Evolutionary conservation across 37 sponge, comb jelly and placozoan genomes (phyloP).

Genomic region (Beroe forskalii): DNA sequence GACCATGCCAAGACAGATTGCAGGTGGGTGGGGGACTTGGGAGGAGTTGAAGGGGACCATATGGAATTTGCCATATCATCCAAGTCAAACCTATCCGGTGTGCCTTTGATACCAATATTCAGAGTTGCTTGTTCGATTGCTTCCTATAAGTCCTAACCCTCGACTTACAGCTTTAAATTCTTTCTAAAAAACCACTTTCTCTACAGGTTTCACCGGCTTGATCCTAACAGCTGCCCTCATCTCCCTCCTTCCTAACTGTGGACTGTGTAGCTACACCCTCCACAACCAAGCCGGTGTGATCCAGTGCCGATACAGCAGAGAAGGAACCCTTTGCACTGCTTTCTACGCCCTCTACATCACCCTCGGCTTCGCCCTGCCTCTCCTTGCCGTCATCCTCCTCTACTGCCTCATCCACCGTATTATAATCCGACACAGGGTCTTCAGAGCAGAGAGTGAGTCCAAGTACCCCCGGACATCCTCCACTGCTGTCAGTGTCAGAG

Average conservation of each 20-base stretch:
- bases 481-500: background rate
- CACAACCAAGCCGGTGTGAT: background rate
- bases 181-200: too few species aligned
- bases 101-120: too few species aligned
- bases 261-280: background rate
- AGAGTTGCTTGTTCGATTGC: too few species aligned
- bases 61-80: too few species aligned
- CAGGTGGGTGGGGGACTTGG: too few species aligned
- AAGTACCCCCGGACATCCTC: background rate
- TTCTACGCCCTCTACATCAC: conserved; percentile 15
- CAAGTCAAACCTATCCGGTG: too few species aligned
- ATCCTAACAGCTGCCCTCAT: background rate
- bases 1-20: background rate
- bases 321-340: background rate
- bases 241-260: conserved; percentile 29
- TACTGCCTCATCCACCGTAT: conserved; percentile 20
- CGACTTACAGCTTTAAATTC: too few species aligned
- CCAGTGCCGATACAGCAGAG: conserved; percentile 2
- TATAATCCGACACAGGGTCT: background rate
- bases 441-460: background rate
- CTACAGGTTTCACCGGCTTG: background rate
- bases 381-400: background rate
- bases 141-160: too few species aligned
- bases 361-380: conserved; percentile 26
- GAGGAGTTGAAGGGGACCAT: too few species aligned